Evolutionary conservation across 2,888 invertebrate genomes (phyloP).

Genomic region (Lepeophtheirus nordmannii): DNA sequence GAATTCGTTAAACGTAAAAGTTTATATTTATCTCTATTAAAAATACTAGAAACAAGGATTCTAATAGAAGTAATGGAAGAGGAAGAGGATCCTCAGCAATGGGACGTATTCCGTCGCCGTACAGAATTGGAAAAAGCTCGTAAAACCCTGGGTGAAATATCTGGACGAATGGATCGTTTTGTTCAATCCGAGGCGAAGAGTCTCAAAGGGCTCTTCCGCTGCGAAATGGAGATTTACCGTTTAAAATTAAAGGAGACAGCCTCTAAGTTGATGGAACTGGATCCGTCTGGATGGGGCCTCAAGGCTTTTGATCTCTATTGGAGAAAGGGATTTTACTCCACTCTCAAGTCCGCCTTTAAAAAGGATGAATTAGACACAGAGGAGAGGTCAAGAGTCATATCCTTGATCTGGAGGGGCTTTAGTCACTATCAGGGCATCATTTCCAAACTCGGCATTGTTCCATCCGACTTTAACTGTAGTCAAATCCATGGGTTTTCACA

Average conservation of each 20-base stretch:
- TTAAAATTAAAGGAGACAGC: not conserved
- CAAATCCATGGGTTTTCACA: too few relatives aligned
- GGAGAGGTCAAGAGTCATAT: not conserved
- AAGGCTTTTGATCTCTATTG: not conserved
- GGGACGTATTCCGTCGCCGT: not conserved
- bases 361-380: not conserved
- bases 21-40: too few relatives aligned
- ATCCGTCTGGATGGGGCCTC: not conserved
- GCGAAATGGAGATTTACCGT: not conserved
- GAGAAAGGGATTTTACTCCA: not conserved
- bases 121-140: not conserved
- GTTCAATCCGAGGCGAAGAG: not conserved
- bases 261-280: not conserved
- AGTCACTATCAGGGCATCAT: not conserved
- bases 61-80: too few relatives aligned
- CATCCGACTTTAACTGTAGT: too few relatives aligned
- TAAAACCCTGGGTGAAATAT: not conserved
- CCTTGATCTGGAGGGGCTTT: not conserved
- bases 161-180: not conserved
- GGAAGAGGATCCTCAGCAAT: not conserved
- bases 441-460: not conserved
- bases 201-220: not conserved
- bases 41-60: too few relatives aligned
- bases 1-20: too few relatives aligned
- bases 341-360: not conserved